phyloP scores from a whole-genome alignment of 2,113 vertebrate genomes.

The Pseudopodoces humilis region DNA sequence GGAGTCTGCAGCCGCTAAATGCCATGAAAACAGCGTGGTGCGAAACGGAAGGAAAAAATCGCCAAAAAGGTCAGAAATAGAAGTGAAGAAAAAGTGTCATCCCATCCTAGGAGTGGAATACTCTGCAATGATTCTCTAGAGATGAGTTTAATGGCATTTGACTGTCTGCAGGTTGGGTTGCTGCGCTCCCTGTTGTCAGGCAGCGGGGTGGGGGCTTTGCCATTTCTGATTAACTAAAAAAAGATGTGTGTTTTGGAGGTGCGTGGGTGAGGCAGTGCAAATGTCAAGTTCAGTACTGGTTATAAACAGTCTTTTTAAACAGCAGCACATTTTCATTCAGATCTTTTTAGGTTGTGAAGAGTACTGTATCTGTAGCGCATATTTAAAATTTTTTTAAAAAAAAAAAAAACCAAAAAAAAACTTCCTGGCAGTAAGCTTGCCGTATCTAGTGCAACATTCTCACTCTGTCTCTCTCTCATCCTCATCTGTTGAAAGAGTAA shows the following conservation, averaged over 20 bases:
- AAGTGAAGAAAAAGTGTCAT: neutral
- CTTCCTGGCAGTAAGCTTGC: slow-evolving; percentile 47
- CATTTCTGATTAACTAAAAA: slow-evolving; percentile 61
- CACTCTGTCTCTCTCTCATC: slow-evolving; percentile 46
- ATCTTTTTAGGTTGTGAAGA: slow-evolving; percentile 63
- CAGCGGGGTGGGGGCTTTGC: neutral
- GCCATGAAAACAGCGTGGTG: neutral
- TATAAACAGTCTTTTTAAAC: slow-evolving; percentile 54
- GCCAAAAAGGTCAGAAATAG: neutral
- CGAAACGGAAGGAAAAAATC: neutral
- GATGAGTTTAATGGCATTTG: slow-evolving; percentile 20
- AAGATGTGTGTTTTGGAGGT: slow-evolving; percentile 52
- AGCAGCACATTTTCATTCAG: slow-evolving; percentile 68
- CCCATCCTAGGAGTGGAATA: neutral
- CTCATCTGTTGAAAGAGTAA: slow-evolving; percentile 59
- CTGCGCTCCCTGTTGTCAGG: slow-evolving; percentile 18
- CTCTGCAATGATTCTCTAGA: neutral
- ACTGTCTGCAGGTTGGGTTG: slow-evolving; percentile 41
- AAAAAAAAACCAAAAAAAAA: slow-evolving; percentile 52
- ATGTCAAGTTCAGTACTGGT: slow-evolving; percentile 57
- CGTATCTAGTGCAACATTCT: slow-evolving; percentile 51
- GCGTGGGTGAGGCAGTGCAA: slow-evolving; percentile 44
- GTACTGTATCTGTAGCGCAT: slow-evolving; percentile 68
- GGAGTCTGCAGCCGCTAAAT: neutral
- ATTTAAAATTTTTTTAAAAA: slow-evolving; percentile 55